These are phyloP conservation scores for Zoanthus sociatus DNA, from an alignment of 92 coral and sea anemone species.

Conservation along the genomic window DNA sequence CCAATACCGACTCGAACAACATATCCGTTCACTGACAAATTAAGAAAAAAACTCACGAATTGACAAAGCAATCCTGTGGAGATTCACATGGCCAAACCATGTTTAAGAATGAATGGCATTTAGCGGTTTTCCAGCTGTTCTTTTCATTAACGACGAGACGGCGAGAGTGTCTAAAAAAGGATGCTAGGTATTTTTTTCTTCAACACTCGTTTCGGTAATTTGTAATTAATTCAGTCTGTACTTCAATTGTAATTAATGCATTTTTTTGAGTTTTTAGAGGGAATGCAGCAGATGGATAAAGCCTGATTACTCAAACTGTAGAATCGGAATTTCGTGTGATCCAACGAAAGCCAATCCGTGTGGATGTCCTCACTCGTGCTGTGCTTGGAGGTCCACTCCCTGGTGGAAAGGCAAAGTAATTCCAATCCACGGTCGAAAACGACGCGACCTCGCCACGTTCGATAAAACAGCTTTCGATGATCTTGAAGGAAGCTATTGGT, in stretches of 20 bases:
- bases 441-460: neutral
- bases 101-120: no score
- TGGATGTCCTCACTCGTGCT: constrained; percentile 27
- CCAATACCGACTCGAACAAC: no score
- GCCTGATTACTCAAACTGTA: constrained; percentile 36
- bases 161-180: neutral
- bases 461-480: neutral
- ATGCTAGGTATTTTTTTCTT: neutral
- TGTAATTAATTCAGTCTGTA: neutral
- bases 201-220: neutral
- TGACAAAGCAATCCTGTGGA: no score
- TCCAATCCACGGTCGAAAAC: constrained; percentile 32
- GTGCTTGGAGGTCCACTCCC: constrained; percentile 13
- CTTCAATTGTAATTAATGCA: no score
- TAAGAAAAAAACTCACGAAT: no score
- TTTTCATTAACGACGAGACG: no score
- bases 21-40: no score
- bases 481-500: constrained; percentile 12
- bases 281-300: constrained; percentile 17
- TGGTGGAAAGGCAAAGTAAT: constrained; percentile 19
- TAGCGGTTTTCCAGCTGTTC: no score
- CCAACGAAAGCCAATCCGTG: constrained; percentile 13
- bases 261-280: neutral
- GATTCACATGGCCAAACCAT: no score
- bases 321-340: constrained; percentile 20